Conservation (phyloP, 92 coral and sea anemone genomes). For the Siderastrea siderea region DNA sequence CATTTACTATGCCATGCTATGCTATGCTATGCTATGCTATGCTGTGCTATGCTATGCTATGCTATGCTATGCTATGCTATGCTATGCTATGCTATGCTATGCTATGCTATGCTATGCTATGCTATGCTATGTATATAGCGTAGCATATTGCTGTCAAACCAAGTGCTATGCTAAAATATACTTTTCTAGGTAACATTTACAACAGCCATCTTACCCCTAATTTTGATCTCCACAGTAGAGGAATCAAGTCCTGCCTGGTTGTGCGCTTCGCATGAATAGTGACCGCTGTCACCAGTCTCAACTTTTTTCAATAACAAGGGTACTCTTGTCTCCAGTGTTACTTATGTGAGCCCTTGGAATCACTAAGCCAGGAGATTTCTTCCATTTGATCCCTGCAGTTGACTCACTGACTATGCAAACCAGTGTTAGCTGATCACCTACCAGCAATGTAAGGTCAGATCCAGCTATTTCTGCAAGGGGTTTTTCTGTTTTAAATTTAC, state of each 20-base stretch:
- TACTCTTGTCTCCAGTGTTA: neutral
- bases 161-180: too few species aligned
- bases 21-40: too few species aligned
- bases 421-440: neutral
- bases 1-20: too few species aligned
- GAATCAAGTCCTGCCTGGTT: constrained; percentile 1
- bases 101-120: too few species aligned
- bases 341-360: neutral
- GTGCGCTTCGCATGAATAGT: too few species aligned
- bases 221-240: constrained; percentile 12
- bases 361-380: neutral
- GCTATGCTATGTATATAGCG: too few species aligned
- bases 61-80: too few species aligned
- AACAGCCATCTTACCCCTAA: neutral
- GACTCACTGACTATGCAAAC: constrained; percentile 1
- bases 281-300: neutral
- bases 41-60: too few species aligned
- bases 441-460: neutral
- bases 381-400: neutral
- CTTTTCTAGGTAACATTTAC: too few species aligned
- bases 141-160: too few species aligned
- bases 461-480: neutral
- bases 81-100: too few species aligned
- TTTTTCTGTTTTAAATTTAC: too few species aligned
- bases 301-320: neutral